phyloP scores from a whole-genome alignment of 2,113 vertebrate species.

The Pangasianodon gigas region DNA sequence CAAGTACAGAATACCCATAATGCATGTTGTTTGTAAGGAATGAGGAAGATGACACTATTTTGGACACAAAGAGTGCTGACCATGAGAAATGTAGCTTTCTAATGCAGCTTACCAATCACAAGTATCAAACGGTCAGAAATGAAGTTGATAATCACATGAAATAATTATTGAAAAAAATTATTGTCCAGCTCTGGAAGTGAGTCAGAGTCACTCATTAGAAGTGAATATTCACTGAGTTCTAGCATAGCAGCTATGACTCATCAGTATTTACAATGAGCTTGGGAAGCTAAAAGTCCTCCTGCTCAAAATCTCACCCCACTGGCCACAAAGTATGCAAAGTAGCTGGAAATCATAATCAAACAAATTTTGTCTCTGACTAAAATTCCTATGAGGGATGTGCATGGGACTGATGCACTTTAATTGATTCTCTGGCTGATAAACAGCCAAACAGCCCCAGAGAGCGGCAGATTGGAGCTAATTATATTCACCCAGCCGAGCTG shows the following conservation, averaged over 20 bases:
- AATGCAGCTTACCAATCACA: not conserved
- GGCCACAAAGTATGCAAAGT: not conserved
- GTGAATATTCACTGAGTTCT: not conserved
- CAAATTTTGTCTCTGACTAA: constrained; percentile 6
- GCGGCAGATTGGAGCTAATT: constrained; percentile 28
- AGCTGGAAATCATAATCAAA: constrained; percentile 1
- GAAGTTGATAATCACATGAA: not conserved
- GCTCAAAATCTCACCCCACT: not conserved
- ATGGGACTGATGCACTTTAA: constrained; percentile 17
- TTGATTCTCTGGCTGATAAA: constrained; percentile 38
- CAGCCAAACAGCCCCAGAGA: constrained; percentile 16
- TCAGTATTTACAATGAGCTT: constrained; percentile 20
- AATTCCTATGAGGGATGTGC: constrained; percentile 12
- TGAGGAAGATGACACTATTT: not conserved
- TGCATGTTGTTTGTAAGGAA: not conserved
- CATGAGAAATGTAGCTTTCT: not conserved
- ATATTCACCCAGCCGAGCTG: constrained; percentile 14
- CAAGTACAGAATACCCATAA: not conserved
- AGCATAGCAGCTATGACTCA: constrained; percentile 24
- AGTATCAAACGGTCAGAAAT: not conserved
- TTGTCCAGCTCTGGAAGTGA: not conserved
- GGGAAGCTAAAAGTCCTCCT: not conserved
- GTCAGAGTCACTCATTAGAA: not conserved
- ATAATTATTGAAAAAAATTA: not conserved
- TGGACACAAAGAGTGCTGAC: not conserved